These are phyloP conservation scores for Pachymerium ferrugineum DNA, from an alignment of 2,888 invertebrate species.

Conservation along the genomic window DNA sequence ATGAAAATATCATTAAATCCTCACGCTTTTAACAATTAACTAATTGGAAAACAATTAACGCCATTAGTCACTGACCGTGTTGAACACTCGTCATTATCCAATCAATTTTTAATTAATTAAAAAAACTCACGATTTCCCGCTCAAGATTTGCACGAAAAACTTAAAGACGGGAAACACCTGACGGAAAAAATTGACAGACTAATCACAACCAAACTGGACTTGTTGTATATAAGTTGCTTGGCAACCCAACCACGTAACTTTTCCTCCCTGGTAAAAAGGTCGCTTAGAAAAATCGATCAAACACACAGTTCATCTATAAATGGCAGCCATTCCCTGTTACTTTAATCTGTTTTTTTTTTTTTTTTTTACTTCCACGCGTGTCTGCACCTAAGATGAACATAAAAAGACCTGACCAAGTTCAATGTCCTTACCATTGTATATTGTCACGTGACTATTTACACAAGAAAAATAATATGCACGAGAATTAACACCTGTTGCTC, in stretches of 20 bases:
- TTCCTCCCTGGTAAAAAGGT: not conserved
- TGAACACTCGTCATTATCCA: too few species aligned
- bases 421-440: not conserved
- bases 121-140: too few species aligned
- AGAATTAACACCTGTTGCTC: not conserved
- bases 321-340: not conserved
- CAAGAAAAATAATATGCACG: not conserved
- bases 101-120: too few species aligned
- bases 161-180: too few species aligned
- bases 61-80: too few species aligned
- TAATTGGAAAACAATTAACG: too few species aligned
- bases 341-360: not conserved
- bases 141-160: too few species aligned
- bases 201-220: not conserved
- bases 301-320: not conserved
- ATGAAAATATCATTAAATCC: not conserved
- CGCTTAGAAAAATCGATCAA: not conserved
- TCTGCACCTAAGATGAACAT: too few species aligned
- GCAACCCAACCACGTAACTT: not conserved
- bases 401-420: too few species aligned
- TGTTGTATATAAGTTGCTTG: not conserved
- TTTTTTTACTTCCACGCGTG: too few species aligned
- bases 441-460: not conserved
- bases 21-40: not conserved
- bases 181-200: not conserved